Conservation (phyloP, 2,888 invertebrate genomes). For the Horisme vitalbata region DNA sequence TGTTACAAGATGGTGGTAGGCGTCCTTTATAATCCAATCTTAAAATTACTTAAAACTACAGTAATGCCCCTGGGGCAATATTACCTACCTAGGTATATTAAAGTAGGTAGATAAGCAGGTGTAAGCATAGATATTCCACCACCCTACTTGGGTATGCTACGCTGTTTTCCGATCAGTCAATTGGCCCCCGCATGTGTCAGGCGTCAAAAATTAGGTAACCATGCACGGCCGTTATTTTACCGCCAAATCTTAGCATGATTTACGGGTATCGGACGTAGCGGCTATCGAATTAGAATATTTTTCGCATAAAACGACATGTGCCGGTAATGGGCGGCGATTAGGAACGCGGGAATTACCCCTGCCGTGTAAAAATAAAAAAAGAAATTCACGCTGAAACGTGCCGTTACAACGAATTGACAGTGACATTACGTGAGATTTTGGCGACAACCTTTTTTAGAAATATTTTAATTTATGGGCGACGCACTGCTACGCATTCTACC, state of each 20-base stretch:
- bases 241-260: slow-evolving; percentile 32
- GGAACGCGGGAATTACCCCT: slow-evolving; percentile 24
- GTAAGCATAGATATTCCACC: no score
- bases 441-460: background rate
- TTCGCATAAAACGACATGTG: slow-evolving; percentile 35
- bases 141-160: no score
- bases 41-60: no score
- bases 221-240: slow-evolving; percentile 11
- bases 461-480: slow-evolving; percentile 4
- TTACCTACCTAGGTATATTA: no score
- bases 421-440: slow-evolving; percentile 6
- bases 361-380: slow-evolving; percentile 18
- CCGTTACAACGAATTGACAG: slow-evolving; percentile 14
- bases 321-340: slow-evolving; percentile 33
- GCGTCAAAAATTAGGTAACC: slow-evolving; percentile 22
- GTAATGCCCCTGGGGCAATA: no score
- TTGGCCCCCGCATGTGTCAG: slow-evolving; percentile 3
- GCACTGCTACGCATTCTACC: slow-evolving; percentile 5
- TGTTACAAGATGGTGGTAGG: no score
- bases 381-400: slow-evolving; percentile 12
- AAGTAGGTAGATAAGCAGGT: no score
- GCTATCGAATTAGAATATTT: slow-evolving; percentile 35
- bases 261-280: slow-evolving; percentile 22
- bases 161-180: no score
- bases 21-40: no score